Base-by-base conservation (phyloP, 2,113 vertebrate species). In the Scytalopus superciliaris region DNA sequence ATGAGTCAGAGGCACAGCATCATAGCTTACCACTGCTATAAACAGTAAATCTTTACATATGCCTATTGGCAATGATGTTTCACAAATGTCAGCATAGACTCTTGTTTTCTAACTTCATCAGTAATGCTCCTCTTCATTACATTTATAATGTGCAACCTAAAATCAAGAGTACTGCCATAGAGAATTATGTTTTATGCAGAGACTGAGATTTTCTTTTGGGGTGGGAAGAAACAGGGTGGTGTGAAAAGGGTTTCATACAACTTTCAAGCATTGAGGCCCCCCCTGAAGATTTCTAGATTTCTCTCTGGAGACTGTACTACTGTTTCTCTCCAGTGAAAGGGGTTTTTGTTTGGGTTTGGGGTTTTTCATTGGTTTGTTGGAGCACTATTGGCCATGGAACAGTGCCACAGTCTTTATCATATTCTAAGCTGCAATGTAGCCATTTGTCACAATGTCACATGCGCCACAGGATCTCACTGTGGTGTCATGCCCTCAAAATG, bases 41-140 rank as follows among this genome's bases (percentile, higher is more conserved):
- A 94, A 89, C 92, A 96, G 89, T 96, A 97, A 96, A 97, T 92
- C 93, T 95, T 95, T 97, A 84, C 62, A 69, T 44, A 84, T 77
- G 57, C 79, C 81, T 94, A 33, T 85, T 96, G 88, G 80, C 80
- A 91, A 40, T 40, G 49, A 70, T 84, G 70, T 83, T 96, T 57
- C 82, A 95, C 87, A 96, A 94, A 96, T 95, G 79, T 95, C 91
- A 96, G 91, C 39, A 67, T 7, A 69, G 69, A 8, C 50, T 70
- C 72, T 75, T 92, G 80, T 74, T 88, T 87, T 80, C 75, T 42
- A 75, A 77, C 64, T 94, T 94, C 76, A 83, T 91, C 87, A 92
- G 73, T 72, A 89, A 78, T 11, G 47, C 12, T 89, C 30, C 59
- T 81, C 62, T 91, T 90, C 59, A 77, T 93, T 97, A 45, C 47